phyloP scores from a whole-genome alignment of 2,113 vertebrate species.

The Lathamus discolor region DNA sequence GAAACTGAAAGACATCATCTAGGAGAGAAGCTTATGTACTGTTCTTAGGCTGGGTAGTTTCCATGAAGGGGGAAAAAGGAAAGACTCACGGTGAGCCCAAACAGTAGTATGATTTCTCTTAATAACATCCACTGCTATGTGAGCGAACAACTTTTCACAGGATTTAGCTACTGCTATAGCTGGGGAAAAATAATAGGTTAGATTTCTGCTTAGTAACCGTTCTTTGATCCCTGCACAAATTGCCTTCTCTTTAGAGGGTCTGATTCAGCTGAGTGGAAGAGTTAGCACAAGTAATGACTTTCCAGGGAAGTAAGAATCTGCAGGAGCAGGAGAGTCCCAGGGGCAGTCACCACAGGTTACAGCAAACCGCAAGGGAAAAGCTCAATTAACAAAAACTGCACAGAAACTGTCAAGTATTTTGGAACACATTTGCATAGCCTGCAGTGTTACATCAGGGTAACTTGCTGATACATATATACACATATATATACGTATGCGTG shows the following conservation, averaged over 20 bases:
- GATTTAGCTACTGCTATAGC: background rate
- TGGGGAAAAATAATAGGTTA: background rate
- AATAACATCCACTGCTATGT: background rate
- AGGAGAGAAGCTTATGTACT: background rate
- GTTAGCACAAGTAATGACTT: background rate
- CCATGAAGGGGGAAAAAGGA: background rate
- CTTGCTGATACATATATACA: background rate
- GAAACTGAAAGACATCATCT: background rate
- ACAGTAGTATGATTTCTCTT: background rate
- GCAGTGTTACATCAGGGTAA: background rate
- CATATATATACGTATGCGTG: too few relatives aligned
- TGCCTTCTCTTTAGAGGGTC: background rate
- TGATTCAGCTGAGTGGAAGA: constrained; percentile 24
- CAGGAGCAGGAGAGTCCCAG: background rate
- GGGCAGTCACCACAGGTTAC: background rate
- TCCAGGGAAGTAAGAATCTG: background rate
- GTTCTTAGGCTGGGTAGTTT: background rate
- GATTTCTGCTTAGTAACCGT: background rate
- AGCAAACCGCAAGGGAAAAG: background rate
- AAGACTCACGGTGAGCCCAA: background rate
- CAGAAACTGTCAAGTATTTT: background rate
- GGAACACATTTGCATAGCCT: background rate
- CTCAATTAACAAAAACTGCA: background rate
- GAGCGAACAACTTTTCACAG: background rate
- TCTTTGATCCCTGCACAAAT: background rate